Conservation (phyloP, 2,888 invertebrate genomes). For the Hermodice carunculata region DNA sequence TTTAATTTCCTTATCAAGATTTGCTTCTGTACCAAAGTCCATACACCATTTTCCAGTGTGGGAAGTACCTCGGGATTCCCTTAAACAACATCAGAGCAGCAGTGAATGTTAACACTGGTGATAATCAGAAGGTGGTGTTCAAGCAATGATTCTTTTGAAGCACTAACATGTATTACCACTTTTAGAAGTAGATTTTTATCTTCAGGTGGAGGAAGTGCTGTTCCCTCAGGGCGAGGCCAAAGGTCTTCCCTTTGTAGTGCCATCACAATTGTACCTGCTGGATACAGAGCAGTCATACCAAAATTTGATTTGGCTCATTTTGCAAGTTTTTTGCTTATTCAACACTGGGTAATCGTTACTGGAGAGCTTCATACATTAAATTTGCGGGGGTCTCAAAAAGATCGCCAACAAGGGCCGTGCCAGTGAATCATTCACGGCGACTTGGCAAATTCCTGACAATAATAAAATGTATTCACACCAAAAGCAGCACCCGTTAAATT, state of each 20-base stretch:
- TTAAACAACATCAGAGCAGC: constrained; percentile 38
- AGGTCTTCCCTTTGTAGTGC: too few relatives aligned
- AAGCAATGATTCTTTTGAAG: constrained; percentile 33
- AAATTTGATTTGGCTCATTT: constrained; percentile 35
- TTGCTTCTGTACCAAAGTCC: too few relatives aligned
- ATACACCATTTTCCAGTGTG: too few relatives aligned
- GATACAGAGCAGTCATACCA: constrained; percentile 41
- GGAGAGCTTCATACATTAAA: constrained; percentile 28
- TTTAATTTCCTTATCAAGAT: too few relatives aligned
- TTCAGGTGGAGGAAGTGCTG: constrained; percentile 38
- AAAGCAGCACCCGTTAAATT: constrained; percentile 43
- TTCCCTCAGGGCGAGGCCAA: constrained; percentile 47
- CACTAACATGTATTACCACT: constrained; percentile 39
- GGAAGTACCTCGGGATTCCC: background rate
- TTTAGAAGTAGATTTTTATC: constrained; percentile 41
- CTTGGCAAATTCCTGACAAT: too few relatives aligned
- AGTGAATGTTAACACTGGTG: constrained; percentile 38
- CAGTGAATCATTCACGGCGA: constrained; percentile 39
- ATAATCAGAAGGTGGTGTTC: constrained; percentile 37
- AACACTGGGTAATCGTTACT: constrained; percentile 27
- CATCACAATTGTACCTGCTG: constrained; percentile 34
- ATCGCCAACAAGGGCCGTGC: constrained; percentile 46
- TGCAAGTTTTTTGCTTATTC: constrained; percentile 27
- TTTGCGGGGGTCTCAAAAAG: constrained; percentile 39
- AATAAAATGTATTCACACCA: constrained; percentile 27